Conservation (phyloP, 2,113 vertebrate genomes). For the Chiloscyllium plagiosum region DNA sequence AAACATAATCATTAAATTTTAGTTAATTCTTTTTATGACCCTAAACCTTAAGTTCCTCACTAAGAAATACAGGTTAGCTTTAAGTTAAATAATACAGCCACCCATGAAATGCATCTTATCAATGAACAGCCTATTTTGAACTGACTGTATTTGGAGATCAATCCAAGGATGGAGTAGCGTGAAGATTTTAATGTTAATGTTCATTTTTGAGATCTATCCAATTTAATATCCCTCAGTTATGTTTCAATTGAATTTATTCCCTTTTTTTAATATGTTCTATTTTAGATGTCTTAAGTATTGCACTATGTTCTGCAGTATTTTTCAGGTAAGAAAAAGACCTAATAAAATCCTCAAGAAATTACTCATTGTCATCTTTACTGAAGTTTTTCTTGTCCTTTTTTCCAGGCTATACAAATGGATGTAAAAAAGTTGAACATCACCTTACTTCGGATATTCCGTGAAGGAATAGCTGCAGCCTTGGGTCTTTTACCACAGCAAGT, state of each 20-base stretch:
- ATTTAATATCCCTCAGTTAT: no score
- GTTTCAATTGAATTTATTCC: background rate
- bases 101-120: no score
- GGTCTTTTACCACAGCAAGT: conserved; percentile 74
- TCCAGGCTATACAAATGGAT: conserved; percentile 83
- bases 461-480: conserved; percentile 78
- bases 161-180: no score
- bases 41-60: no score
- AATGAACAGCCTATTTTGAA: no score
- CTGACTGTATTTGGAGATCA: no score
- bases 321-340: background rate
- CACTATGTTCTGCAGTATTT: background rate
- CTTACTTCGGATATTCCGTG: conserved; percentile 77
- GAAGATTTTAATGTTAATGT: no score
- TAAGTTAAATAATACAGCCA: no score
- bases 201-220: no score
- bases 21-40: no score
- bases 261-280: background rate
- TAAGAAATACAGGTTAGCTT: no score
- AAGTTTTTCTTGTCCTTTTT: conserved; percentile 41
- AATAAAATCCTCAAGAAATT: background rate
- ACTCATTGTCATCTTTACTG: background rate
- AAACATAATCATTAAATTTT: no score
- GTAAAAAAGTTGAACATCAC: conserved; percentile 78
- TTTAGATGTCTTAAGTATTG: background rate